Evolutionary conservation across 2,113 vertebrate species (phyloP), one percentile per base, ranked within the genome.

Genomic region (Calyptommatus sinebrachiatus): DNA sequence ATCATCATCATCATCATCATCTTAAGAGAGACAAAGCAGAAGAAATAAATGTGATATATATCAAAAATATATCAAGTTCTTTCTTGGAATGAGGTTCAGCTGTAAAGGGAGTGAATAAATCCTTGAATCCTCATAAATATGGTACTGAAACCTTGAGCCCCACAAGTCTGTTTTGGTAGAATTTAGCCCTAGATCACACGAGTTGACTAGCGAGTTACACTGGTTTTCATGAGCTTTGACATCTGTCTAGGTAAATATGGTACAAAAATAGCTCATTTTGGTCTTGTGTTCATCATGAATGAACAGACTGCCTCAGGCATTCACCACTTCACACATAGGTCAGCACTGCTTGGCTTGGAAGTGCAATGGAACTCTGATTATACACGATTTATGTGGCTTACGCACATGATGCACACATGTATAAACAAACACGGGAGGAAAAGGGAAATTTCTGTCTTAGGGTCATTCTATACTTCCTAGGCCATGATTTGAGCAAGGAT

Each of bases 21-120:
- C 53, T 9, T 28, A 28, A n/a, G 60, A 20, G 35, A 76, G 83
- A 29, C 20, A 2, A 45, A 89, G 78, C 68, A 78, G 80, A 76
- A 79, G 26, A 5, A 6, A 1, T 8, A 69, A n/a, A 45, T 76
- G 78, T 91, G 82, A 76, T 76, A 87, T 85, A 88, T 91, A 50
- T 50, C 86, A 79, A 71, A 87, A 89, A 84, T 0, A 0, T 35
- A 45, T 2, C 71, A 1, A 76, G 1, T 70, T 1, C 31, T 57
- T 35, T 82, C 69, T 69, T 76, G 78, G 65, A 48, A 85, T 61
- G 22, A 60, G 83, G 24, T 35, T 21, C 35, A 62, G 50, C 26
- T 77, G 61, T 16, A 87, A 50, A 73, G 24, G 14, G 20, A 35
- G 26, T 68, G 31, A 74, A 65, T 24, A 57, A 57, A 5, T 0